Evolutionary conservation across 2,113 vertebrate genomes (phyloP), one percentile per base, ranked within the genome.

Genomic region (Callipepla californica): DNA sequence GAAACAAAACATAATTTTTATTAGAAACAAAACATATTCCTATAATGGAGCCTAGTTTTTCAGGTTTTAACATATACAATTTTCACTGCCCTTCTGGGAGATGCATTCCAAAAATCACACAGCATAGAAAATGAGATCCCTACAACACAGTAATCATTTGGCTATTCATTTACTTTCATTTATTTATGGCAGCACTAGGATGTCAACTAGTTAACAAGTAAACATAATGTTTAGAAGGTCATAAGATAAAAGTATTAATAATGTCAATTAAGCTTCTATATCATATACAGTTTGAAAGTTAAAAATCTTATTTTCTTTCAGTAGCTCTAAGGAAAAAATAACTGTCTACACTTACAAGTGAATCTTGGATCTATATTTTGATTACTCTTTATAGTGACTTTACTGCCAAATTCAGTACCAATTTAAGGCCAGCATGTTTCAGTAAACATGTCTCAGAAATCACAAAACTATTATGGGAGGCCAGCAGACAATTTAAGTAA

Each of bases 231-330:
- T 91, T 85, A 73, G 51, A 68, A 66, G n/a, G 5, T 85, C 75
- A 69, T 72, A 89, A 94, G 76, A 21, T 22, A 30, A 53, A 66
- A 67, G 59, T 12, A 63, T 88, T 81, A 32, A 32, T 72, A 61
- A 65, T 21, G 12, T 92, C 53, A 62, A 92, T 65, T 92, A 79
- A 53, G 38, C 81, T 90, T 93, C 67, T 79, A 45, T 83, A 26
- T 90, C 69, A 61, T 51, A 51, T 40, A 30, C 38, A 81, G 12
- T 75, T 72, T 80, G 44, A 86, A 88, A 94, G 21, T 86, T 21
- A 57, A 86, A 90, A 91, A 21, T 9, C 21, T 72, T 2, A 42
- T 75, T 90, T 80, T 68, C 61, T 69, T 67, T 59, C 47, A 67
- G 51, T 51, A 28, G 25, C 51, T 67, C 57, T 65, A 57, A 80